Evolutionary conservation across 2,113 vertebrate genomes (phyloP).

Genomic region (Pachycephala philippinensis): DNA sequence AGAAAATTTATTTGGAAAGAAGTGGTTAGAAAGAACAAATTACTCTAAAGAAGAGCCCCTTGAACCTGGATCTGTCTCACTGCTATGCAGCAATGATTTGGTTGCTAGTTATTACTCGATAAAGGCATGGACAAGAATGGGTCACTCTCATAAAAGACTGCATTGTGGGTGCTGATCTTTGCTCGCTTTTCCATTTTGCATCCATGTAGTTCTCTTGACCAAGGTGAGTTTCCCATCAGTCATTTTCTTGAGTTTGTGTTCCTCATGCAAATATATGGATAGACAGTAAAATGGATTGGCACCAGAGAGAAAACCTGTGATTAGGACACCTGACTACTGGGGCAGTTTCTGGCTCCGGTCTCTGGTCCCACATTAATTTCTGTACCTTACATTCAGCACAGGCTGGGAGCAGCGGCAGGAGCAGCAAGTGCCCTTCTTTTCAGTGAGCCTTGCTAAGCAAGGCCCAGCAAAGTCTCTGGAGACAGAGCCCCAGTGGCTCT

Average conservation of each 20-base stretch:
- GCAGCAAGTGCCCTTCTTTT: not conserved
- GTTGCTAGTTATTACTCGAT: not conserved
- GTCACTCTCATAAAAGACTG: not conserved
- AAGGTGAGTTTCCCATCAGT: not conserved
- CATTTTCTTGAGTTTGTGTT: not conserved
- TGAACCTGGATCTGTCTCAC: not conserved
- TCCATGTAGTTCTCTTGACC: not conserved
- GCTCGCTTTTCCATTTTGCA: not conserved
- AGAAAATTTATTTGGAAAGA: not conserved
- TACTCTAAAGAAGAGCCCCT: not conserved
- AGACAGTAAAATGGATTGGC: not conserved
- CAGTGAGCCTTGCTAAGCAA: not conserved
- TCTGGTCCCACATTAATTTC: not conserved
- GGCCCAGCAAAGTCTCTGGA: not conserved
- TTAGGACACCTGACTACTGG: not conserved
- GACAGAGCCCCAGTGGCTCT: accelerated
- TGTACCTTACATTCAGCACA: not conserved
- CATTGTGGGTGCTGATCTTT: not conserved
- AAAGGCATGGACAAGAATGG: not conserved
- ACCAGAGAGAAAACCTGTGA: not conserved
- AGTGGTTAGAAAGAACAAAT: not conserved
- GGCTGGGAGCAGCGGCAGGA: not conserved
- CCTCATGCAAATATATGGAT: not conserved
- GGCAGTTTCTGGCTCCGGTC: not conserved
- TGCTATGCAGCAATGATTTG: not conserved